A percentile compares a stretch with the other conserved stretches of the same genome.
Evolutionary conservation across 2,888 invertebrate genomes (phyloP).

Genomic region (Drosophila pegasa): DNA sequence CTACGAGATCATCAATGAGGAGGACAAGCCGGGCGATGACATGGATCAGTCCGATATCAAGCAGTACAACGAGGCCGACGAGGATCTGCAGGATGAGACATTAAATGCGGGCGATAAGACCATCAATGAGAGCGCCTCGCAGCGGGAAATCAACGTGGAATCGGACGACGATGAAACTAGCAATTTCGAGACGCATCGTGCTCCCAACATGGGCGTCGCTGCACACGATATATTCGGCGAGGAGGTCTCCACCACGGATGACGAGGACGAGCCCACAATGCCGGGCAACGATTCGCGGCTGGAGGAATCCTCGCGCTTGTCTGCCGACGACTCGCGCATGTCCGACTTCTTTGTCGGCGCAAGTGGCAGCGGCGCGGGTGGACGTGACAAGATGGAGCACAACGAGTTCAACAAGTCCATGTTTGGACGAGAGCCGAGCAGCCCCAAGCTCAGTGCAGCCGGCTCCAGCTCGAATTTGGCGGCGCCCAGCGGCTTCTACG

Average conservation of each 20-base stretch:
- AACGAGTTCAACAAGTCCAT: constrained; percentile 83
- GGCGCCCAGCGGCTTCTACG: constrained; percentile 80
- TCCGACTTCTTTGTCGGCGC: constrained; percentile 88
- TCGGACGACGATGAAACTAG: constrained; percentile 82
- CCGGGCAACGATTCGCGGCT: constrained; percentile 84
- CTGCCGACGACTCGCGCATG: constrained; percentile 90
- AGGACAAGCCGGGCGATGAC: constrained; percentile 86
- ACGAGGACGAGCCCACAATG: constrained; percentile 90
- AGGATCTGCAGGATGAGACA: constrained; percentile 80
- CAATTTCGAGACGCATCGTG: constrained; percentile 60
- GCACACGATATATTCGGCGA: constrained; percentile 97
- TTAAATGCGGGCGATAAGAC: constrained; percentile 71
- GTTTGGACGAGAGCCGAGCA: constrained; percentile 79
- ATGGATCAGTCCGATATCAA: constrained; percentile 71
- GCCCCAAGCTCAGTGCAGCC: constrained; percentile 72
- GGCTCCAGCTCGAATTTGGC: constrained; percentile 83
- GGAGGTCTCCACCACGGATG: constrained; percentile 94
- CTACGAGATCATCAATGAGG: constrained; percentile 95
- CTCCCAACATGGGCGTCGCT: constrained; percentile 85
- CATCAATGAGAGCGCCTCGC: constrained; percentile 69
- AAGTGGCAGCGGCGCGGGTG: constrained; percentile 47
- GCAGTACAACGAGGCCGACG: constrained; percentile 77
- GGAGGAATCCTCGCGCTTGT: constrained; percentile 91
- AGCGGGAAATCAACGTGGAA: constrained; percentile 83
- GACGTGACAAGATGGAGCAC: constrained; percentile 66